phyloP scores from a whole-genome alignment of 1,140 invertebrate genomes.

The Zaprionus ornatus region DNA sequence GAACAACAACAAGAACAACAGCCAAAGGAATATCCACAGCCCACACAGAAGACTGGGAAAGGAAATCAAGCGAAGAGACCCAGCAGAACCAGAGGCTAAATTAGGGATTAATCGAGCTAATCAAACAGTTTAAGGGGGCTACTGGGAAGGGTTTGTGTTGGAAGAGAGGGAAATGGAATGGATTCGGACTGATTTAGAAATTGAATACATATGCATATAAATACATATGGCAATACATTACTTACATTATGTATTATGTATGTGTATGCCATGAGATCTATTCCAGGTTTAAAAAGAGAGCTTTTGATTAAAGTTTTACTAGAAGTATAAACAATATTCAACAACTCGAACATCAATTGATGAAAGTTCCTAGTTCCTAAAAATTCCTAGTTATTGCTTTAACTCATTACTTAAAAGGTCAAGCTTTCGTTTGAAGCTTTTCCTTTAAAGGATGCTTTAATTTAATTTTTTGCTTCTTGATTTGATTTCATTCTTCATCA shows the following conservation, averaged over 20 bases:
- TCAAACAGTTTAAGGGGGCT: not conserved
- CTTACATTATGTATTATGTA: too few species aligned
- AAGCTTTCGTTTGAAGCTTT: too few species aligned
- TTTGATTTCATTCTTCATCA: not conserved
- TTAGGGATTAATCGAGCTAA: slow-evolving; percentile 3
- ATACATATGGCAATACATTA: too few species aligned
- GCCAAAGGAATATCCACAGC: not conserved
- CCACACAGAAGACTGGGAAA: slow-evolving; percentile 7
- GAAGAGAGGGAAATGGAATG: not conserved
- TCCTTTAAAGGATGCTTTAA: not conserved
- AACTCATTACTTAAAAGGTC: too few species aligned
- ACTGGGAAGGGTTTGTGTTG: not conserved
- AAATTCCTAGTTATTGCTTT: too few species aligned
- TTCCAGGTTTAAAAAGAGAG: too few species aligned
- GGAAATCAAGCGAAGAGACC: not conserved
- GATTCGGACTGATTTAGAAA: not conserved
- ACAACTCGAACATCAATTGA: too few species aligned
- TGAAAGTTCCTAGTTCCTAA: too few species aligned
- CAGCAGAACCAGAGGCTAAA: not conserved
- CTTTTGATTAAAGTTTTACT: not conserved
- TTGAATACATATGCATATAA: not conserved
- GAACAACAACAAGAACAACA: slow-evolving; percentile 17
- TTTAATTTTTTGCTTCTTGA: not conserved
- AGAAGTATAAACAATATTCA: too few species aligned
- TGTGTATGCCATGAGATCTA: too few species aligned